Conservation (phyloP, 2,113 vertebrate species). For the Tragelaphus imberbis region DNA sequence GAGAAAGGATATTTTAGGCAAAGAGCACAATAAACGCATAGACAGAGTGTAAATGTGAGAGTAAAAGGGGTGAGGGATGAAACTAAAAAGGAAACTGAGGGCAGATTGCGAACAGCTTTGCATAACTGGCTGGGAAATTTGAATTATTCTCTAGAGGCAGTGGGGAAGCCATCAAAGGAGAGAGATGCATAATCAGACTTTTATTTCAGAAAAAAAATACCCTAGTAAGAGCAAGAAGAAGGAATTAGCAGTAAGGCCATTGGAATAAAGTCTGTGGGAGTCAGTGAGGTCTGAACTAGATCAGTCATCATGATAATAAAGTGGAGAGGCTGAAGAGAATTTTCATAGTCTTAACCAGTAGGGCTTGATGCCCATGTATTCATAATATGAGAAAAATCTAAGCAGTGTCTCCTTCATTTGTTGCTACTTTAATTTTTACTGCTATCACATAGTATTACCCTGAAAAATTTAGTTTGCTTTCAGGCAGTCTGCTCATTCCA, state of each 20-base stretch:
- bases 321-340: not conserved
- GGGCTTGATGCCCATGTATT: not conserved
- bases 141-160: not conserved
- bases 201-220: not conserved
- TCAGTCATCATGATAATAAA: not conserved
- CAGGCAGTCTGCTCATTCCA: not conserved
- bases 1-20: not conserved
- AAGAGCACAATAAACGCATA: not conserved
- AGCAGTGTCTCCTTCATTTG: not conserved
- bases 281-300: not conserved
- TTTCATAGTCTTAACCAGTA: not conserved
- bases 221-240: not conserved
- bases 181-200: not conserved
- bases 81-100: not conserved
- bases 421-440: not conserved
- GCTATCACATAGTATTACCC: not conserved
- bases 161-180: not conserved
- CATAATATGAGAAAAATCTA: not conserved
- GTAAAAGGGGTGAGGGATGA: not conserved
- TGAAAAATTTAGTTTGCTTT: not conserved
- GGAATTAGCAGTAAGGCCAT: not conserved
- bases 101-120: not conserved
- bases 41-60: not conserved
- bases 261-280: not conserved
- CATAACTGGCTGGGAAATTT: not conserved